These are phyloP conservation scores for Apoderus coryli DNA, from an alignment of 2,888 invertebrate genomes.

Conservation along the genomic window DNA sequence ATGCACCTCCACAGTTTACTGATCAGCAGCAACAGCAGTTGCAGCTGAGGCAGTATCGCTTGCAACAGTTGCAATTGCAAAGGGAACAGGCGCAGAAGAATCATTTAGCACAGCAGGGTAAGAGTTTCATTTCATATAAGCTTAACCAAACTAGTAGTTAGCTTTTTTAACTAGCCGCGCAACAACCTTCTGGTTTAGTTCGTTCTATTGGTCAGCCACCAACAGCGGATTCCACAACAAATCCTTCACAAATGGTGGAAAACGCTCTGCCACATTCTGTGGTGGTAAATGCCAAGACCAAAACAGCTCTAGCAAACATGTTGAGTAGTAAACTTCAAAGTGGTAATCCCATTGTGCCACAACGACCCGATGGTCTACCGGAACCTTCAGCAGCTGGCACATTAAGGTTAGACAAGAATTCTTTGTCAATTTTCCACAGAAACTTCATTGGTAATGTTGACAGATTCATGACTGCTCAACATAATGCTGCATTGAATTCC, in stretches of 20 bases:
- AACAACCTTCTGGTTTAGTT: too few relatives aligned
- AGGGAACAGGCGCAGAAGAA: slow-evolving; percentile 24
- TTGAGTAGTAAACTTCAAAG: slow-evolving; percentile 63
- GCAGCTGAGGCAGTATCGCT: slow-evolving; percentile 43
- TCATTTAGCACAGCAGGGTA: slow-evolving; percentile 18
- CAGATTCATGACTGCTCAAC: slow-evolving; percentile 74
- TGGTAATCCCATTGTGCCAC: slow-evolving; percentile 38
- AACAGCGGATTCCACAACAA: slow-evolving; percentile 22
- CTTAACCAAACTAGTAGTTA: too few relatives aligned
- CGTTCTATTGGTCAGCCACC: too few relatives aligned
- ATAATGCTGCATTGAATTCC: slow-evolving; percentile 45
- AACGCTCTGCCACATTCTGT: slow-evolving; percentile 14
- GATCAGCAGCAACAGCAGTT: slow-evolving; percentile 22
- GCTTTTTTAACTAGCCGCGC: too few relatives aligned
- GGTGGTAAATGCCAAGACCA: slow-evolving; percentile 72
- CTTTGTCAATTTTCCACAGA: too few relatives aligned
- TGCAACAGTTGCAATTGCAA: slow-evolving; percentile 42
- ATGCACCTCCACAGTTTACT: slow-evolving; percentile 6
- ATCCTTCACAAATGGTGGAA: slow-evolving; percentile 15
- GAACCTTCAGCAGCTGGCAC: slow-evolving; percentile 52
- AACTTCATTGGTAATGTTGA: too few relatives aligned
- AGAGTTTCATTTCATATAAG: too few relatives aligned
- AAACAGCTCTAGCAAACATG: slow-evolving; percentile 92
- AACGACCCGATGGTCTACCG: slow-evolving; percentile 23
- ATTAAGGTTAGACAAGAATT: slow-evolving; percentile 31